phyloP scores from a whole-genome alignment of 1,140 invertebrate genomes.

The Leptopilina boulardi region DNA sequence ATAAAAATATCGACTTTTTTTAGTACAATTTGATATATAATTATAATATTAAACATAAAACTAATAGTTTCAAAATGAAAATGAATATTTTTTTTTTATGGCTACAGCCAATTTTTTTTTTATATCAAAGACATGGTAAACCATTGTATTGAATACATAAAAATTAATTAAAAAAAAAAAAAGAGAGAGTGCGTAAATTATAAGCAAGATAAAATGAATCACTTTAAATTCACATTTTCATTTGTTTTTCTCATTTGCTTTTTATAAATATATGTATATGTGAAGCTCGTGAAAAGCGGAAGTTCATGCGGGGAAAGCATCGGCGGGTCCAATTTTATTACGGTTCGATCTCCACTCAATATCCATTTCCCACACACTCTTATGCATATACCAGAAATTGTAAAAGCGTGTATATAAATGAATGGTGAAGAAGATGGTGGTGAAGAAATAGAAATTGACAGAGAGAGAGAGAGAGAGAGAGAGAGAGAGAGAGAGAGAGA shows the following conservation, averaged over 20 bases:
- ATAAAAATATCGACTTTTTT: no score
- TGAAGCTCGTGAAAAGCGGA: slow-evolving; percentile 11
- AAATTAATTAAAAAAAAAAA: no score
- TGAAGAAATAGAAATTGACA: not conserved
- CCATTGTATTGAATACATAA: no score
- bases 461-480: no score
- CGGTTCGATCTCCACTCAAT: not conserved
- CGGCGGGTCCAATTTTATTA: not conserved
- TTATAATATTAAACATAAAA: no score
- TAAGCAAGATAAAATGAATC: not conserved
- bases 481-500: no score
- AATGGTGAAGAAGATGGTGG: no score
- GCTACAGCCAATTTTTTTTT: no score
- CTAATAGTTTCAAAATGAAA: no score
- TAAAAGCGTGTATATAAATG: not conserved
- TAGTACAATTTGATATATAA: no score
- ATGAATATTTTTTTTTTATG: no score
- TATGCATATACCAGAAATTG: not conserved
- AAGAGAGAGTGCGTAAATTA: not conserved
- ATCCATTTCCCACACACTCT: not conserved
- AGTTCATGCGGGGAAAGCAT: not conserved
- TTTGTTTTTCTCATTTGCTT: not conserved
- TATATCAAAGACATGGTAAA: no score
- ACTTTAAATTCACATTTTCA: not conserved
- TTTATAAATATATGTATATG: not conserved